Conservation (phyloP, 2,797 vertebrate species). For the Lophotriccus pileatus region DNA sequence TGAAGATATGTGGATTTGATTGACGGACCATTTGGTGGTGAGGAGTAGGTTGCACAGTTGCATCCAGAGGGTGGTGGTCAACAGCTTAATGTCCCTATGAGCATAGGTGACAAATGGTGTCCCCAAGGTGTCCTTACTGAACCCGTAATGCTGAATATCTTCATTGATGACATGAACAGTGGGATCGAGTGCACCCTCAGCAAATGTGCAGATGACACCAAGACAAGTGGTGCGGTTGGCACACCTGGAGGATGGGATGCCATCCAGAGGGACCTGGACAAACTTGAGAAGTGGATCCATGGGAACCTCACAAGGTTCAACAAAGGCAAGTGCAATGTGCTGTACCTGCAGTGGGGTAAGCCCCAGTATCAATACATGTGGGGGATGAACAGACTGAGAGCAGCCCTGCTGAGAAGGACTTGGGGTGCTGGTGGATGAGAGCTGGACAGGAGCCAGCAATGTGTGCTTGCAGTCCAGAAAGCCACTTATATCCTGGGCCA, state of each 20-base stretch:
- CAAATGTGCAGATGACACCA: not conserved
- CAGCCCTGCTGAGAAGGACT: not conserved
- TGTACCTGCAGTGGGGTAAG: too few species aligned
- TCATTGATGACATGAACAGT: not conserved
- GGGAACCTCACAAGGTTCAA: not conserved
- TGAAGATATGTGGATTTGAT: not conserved
- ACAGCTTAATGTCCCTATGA: not conserved
- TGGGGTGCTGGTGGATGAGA: not conserved
- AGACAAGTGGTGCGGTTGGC: not conserved
- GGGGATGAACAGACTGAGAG: not conserved
- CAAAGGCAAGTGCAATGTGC: not conserved
- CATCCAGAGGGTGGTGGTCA: not conserved
- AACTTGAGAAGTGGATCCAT: not conserved
- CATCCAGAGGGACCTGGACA: too few species aligned
- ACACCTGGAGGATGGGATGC: not conserved
- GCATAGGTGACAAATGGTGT: not conserved
- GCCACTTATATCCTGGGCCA: not conserved
- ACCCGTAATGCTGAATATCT: not conserved
- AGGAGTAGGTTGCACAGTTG: not conserved
- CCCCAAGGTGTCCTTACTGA: not conserved
- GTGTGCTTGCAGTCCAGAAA: not conserved
- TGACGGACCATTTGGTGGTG: rapidly evolving
- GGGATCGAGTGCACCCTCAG: not conserved
- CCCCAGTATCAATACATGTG: not conserved
- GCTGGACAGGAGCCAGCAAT: not conserved